Evolutionary conservation across 2,797 vertebrate species (phyloP), one percentile per base, ranked within the genome.

Genomic region (Ammospiza maritima): DNA sequence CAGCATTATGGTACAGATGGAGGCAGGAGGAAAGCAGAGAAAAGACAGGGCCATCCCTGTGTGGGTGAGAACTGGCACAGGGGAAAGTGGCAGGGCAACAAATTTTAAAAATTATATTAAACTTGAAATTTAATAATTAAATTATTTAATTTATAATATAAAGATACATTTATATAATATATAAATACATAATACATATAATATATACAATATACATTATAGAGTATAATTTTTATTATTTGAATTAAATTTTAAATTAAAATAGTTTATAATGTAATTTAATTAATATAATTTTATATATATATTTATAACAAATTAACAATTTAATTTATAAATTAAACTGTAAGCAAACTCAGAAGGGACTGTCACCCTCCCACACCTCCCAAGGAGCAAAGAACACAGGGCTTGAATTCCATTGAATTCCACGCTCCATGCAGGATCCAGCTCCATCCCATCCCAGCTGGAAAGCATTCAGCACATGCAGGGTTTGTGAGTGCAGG

Each of bases 351-450:
- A 81, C 30, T 70, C 44, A 48, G 69, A 30, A 42, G 48, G 51
- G 72, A 78, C 32, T 0, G 20, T 1, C 3, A 32, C 6, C 0
- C 18, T 38, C 16, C 56, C 32, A 9, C 62, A 40, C 11, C 50
- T 47, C 36, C 34, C 3, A 0, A 21, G 38, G 6, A 60, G 90
- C 30, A 20, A 4, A 22, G 23, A 62, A 8, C n/a, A 9, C 48
- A 9, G 20, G 3, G 22, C 45, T 6, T 34, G 5, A 2, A 22
- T 53, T 29, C 51, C 51, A 18, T 30, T 29, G 27, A 30, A 30
- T 17, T 19, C 48, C 79, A 3, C 0, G 21, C 15, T 25, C 10
- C 19, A 30, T 16, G 51, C 48, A 6, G 3, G 29, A 27, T 3
- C 42, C 1, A 27, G 80, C 76, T 29, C 89, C 25, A 4, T 6